phyloP scores from a whole-genome alignment of 2,888 invertebrate species.

The Hololepta plana region DNA sequence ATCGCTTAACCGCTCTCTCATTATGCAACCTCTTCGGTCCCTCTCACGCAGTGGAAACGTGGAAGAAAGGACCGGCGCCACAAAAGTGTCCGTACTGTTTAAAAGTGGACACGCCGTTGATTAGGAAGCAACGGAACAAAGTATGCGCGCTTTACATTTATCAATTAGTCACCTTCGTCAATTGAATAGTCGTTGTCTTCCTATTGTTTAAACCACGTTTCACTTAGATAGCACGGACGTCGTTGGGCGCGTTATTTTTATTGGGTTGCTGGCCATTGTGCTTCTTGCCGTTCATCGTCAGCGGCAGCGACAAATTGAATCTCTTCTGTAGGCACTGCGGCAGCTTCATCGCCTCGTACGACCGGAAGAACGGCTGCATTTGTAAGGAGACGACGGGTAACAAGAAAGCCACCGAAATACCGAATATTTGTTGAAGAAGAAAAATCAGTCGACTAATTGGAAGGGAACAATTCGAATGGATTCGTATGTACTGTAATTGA shows the following conservation, averaged over 20 bases:
- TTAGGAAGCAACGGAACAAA: conserved; percentile 22
- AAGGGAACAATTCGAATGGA: no score
- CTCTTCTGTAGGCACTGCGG: conserved; percentile 30
- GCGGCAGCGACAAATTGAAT: conserved; percentile 19
- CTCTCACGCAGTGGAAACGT: conserved; percentile 24
- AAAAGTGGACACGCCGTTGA: conserved; percentile 17
- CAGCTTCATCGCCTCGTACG: conserved; percentile 26
- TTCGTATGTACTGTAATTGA: no score
- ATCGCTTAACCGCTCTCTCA: no score
- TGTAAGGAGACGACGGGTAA: no score
- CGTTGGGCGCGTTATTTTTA: conserved; percentile 20
- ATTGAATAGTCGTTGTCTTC: no score
- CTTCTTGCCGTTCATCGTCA: conserved; percentile 22
- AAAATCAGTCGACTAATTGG: no score
- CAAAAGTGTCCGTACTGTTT: conserved; percentile 18
- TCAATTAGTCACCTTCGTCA: no score
- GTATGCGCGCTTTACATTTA: no score
- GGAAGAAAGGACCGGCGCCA: conserved; percentile 18
- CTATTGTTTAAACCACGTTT: conserved; percentile 2
- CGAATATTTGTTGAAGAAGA: no score
- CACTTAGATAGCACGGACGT: conserved; percentile 18
- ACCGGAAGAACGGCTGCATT: no score
- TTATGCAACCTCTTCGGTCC: no score
- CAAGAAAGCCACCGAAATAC: no score
- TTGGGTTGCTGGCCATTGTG: conserved; percentile 26